Base-by-base conservation (phyloP, 2,797 vertebrate genomes). In the Acanthurus leucopareius region DNA sequence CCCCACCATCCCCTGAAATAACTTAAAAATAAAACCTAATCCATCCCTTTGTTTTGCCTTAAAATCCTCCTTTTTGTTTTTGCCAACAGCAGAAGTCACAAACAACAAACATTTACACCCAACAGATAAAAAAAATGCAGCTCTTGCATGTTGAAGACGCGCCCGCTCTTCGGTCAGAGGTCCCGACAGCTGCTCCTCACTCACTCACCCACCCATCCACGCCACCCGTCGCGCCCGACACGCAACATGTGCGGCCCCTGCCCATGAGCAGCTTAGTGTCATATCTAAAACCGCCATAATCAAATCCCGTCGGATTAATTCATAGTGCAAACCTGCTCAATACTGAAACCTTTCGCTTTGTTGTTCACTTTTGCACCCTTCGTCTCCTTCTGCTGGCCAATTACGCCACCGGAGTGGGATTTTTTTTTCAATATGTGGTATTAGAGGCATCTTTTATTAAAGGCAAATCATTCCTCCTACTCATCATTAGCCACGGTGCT, bases 261-360 rank as follows among this genome's bases (percentile, higher is more conserved):
- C 66, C 75, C 22, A 15, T 25, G 72, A 77, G 79, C 77, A 92
- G 87, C 89, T 92, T 91, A 90, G 69, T 45, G 70, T 57, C 73
- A 75, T 85, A 88, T 87, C 79, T 84, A 80, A 88, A 90, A 80
- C 77, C 75, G 80, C 79, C 62, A 82, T 68, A 83, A 87, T 88
- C 72, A 85, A 84, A 89, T 85, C 75, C 73, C 1, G 0, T 54
- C n/a, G 10, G 84, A 89, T 91, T 89, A 87, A 80, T 48, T 69
- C 67, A 58, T 58, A 58, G 75, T 63, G 68, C 80, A 86, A 85
- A 87, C 57, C 49, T n/a, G 75, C 56, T 49, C 75, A 25, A 49
- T 40, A 44, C 75, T 82, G 68, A 89, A 88, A 69, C 77, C 60
- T 59, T 61, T 54, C 11, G 25, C 72, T 69, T 77, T 62, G 74